Conservation (phyloP, 2,797 vertebrate genomes). For the Rachycentron canadum region DNA sequence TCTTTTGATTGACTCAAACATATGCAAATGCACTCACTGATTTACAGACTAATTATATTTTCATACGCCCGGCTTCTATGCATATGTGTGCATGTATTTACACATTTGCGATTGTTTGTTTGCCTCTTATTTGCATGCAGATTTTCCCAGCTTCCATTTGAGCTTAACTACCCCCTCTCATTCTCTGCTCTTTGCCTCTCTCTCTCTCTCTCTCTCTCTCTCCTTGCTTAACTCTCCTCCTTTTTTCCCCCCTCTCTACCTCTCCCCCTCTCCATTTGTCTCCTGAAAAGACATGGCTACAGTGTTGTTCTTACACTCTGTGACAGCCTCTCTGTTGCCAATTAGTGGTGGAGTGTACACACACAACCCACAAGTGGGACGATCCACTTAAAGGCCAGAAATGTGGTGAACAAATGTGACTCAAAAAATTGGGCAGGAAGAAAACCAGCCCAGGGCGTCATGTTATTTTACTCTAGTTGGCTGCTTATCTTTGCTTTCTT, state of each 20-base stretch:
- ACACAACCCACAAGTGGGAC: conserved; percentile 75
- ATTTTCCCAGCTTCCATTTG: conserved; percentile 44
- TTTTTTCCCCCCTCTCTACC: conserved; percentile 3
- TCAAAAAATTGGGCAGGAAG: neutral
- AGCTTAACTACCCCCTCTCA: conserved; percentile 13
- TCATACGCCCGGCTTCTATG: conserved; percentile 6
- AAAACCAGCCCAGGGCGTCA: neutral
- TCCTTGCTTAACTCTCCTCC: neutral
- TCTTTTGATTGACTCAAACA: conserved; percentile 29
- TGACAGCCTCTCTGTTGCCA: conserved; percentile 79
- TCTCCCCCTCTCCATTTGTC: conserved; percentile 28
- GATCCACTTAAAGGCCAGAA: conserved; percentile 65
- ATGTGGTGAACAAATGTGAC: conserved; percentile 50
- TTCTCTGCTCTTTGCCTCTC: neutral
- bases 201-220: neutral
- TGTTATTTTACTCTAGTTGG: no score
- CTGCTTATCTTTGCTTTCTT: neutral
- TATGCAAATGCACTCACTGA: conserved; percentile 34
- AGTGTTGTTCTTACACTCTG: conserved; percentile 63
- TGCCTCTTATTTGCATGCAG: conserved; percentile 61
- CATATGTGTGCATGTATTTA: conserved; percentile 21
- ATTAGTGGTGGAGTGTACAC: conserved; percentile 72
- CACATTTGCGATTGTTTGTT: conserved; percentile 41
- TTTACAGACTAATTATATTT: conserved; percentile 34
- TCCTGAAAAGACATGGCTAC: conserved; percentile 75